Evolutionary conservation across 2,113 vertebrate genomes (phyloP).

Genomic region (Pogona vitticeps): DNA sequence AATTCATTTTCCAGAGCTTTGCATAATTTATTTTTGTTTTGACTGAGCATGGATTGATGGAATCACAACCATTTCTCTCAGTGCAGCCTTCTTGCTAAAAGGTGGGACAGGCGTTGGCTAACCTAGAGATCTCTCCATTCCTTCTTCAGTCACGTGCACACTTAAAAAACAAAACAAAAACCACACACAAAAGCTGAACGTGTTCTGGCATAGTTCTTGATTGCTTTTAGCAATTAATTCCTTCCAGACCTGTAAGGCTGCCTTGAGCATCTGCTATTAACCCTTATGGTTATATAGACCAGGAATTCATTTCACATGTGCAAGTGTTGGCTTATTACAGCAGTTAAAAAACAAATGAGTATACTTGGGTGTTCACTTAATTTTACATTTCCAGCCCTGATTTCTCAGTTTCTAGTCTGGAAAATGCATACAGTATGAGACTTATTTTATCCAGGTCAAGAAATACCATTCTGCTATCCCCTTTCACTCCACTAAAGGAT

Average conservation of each 20-base stretch:
- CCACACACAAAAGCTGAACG: not conserved
- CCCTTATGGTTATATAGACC: constrained; percentile 37
- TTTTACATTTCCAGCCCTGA: constrained; percentile 3
- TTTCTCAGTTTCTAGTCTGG: constrained; percentile 21
- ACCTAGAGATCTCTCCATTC: not conserved
- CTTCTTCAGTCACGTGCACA: not conserved
- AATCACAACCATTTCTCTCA: not conserved
- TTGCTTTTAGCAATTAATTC: constrained; percentile 27
- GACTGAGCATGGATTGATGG: not conserved
- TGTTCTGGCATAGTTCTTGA: constrained; percentile 9
- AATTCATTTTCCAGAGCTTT: not conserved
- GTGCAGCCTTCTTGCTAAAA: not conserved
- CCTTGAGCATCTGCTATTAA: constrained; percentile 12
- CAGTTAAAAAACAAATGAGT: constrained; percentile 27
- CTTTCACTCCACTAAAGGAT: not conserved
- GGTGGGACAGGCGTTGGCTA: not conserved
- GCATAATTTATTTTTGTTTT: not conserved
- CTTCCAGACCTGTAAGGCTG: constrained; percentile 15
- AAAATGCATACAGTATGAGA: not conserved
- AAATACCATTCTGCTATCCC: not conserved
- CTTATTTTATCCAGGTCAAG: not conserved
- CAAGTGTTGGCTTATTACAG: constrained; percentile 33
- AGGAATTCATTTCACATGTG: constrained; percentile 1
- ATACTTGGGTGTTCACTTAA: rapidly evolving
- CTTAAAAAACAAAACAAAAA: not conserved